Conservation (phyloP, 2,797 vertebrate species). For the Phrynocephalus forsythii region DNA sequence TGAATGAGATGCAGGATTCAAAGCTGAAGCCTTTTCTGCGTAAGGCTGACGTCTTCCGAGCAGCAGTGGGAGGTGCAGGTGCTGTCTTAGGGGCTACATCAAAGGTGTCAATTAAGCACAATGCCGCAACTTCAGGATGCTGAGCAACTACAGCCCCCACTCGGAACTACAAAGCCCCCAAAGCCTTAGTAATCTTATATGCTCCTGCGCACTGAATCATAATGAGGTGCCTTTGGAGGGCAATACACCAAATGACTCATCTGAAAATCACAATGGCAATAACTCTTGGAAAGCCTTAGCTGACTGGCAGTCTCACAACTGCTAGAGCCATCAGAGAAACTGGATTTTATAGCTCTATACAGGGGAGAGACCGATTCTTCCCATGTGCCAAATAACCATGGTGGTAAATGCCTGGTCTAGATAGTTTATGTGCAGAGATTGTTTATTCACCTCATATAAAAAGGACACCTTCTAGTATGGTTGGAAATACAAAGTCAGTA, state of each 20-base stretch:
- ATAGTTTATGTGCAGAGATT: slow-evolving; percentile 5
- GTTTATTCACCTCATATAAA: background rate
- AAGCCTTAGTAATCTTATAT: slow-evolving; percentile 73
- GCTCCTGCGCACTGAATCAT: slow-evolving; percentile 80
- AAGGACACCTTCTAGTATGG: background rate
- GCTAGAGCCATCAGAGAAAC: slow-evolving; percentile 59
- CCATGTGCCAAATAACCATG: slow-evolving; percentile 51
- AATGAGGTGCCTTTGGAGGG: slow-evolving; percentile 75
- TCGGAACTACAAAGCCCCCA: slow-evolving; percentile 70
- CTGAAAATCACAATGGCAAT: slow-evolving; percentile 78
- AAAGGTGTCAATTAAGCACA: slow-evolving; percentile 85
- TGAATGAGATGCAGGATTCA: slow-evolving; percentile 81
- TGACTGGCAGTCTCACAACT: slow-evolving; percentile 68
- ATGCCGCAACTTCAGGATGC: slow-evolving; percentile 71
- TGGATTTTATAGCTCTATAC: slow-evolving; percentile 50
- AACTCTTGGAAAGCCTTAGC: slow-evolving; percentile 71
- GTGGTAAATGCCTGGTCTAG: slow-evolving; percentile 29
- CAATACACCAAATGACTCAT: slow-evolving; percentile 79
- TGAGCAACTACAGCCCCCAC: slow-evolving; percentile 73
- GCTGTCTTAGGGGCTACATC: slow-evolving; percentile 83
- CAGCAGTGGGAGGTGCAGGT: slow-evolving; percentile 85
- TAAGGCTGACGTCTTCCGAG: slow-evolving; percentile 89
- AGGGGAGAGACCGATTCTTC: slow-evolving; percentile 15
- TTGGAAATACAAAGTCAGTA: background rate
- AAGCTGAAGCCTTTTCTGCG: slow-evolving; percentile 87